Conservation (phyloP, 2,797 vertebrate genomes). For the Cephalopachus bancanus region DNA sequence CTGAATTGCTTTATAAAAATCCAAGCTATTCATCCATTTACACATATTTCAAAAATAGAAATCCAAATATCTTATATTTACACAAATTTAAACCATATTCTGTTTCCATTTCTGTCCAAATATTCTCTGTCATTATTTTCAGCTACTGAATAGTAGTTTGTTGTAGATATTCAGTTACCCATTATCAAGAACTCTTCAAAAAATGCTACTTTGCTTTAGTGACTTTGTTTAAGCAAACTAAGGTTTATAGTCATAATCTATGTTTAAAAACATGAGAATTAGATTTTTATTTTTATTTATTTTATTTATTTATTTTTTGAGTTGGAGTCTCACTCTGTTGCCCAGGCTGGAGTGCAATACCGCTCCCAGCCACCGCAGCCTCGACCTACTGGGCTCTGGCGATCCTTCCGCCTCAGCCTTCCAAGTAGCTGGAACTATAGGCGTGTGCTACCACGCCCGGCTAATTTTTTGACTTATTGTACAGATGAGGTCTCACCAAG, state of each 20-base stretch:
- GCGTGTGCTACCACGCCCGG: too few species aligned
- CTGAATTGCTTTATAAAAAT: background rate
- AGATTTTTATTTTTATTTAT: too few species aligned
- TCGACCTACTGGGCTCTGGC: too few species aligned
- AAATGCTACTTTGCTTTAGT: background rate
- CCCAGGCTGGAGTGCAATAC: too few species aligned
- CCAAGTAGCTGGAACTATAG: too few species aligned
- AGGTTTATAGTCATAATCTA: background rate
- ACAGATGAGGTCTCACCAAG: too few species aligned
- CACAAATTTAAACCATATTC: background rate
- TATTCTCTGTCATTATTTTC: slow-evolving; percentile 4
- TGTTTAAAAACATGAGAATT: slow-evolving; percentile 27
- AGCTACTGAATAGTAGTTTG: background rate
- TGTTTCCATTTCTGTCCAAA: slow-evolving; percentile 13
- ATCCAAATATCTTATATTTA: background rate
- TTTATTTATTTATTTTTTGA: too few species aligned
- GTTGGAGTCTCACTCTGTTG: too few species aligned
- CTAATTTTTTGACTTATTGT: too few species aligned
- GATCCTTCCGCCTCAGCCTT: too few species aligned
- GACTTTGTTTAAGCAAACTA: background rate
- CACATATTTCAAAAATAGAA: background rate
- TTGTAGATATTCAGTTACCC: background rate
- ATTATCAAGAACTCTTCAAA: background rate
- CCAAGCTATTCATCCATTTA: background rate
- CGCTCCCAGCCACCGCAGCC: too few species aligned